These are phyloP conservation scores for Cyanistes caeruleus DNA, from an alignment of 2,113 vertebrate species.

Conservation along the genomic window DNA sequence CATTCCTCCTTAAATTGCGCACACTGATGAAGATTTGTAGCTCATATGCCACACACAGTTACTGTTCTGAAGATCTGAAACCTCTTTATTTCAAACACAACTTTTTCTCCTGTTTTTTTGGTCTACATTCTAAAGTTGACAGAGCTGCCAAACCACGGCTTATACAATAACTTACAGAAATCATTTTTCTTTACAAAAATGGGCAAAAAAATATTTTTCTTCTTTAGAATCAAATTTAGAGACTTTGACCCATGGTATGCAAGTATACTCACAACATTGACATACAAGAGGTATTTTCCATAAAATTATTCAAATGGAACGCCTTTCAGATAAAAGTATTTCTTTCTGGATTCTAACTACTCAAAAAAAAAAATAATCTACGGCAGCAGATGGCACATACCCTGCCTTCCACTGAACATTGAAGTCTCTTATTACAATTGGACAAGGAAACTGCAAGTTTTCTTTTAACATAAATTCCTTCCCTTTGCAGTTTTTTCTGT, in stretches of 20 bases:
- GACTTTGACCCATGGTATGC: not conserved
- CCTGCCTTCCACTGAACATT: not conserved
- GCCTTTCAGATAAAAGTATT: not conserved
- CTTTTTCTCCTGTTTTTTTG: not conserved
- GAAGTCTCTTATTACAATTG: not conserved
- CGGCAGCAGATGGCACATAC: not conserved
- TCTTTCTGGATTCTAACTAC: not conserved
- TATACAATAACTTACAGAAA: not conserved
- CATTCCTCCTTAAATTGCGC: not conserved
- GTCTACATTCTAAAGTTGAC: not conserved
- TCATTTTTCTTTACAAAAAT: not conserved
- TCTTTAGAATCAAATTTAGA: not conserved
- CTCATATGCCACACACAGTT: not conserved
- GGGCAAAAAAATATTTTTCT: not conserved
- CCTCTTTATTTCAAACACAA: not conserved
- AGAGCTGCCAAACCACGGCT: not conserved
- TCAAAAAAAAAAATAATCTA: not conserved
- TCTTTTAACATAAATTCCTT: conserved; percentile 37
- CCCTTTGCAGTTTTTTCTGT: conserved; percentile 18
- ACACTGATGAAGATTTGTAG: not conserved
- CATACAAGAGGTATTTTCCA: not conserved
- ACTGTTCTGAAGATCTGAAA: not conserved
- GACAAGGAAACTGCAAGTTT: conserved; percentile 3
- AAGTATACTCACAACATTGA: not conserved
- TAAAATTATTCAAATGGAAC: not conserved